phyloP scores from a whole-genome alignment of 1,140 invertebrate species.

The Macrostomum lignano region DNA sequence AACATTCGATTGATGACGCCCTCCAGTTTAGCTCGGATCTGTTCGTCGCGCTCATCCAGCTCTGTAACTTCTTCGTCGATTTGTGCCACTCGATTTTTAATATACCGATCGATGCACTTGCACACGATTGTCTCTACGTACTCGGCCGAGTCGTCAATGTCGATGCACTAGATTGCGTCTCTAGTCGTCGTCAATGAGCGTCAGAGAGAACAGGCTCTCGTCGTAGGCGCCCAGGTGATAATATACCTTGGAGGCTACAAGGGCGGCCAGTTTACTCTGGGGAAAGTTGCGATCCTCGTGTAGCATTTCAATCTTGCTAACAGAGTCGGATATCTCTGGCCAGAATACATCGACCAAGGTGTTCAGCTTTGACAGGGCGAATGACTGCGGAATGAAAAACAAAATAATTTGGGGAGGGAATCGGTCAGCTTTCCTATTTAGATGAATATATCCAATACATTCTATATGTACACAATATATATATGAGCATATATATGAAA shows the following conservation, averaged over 20 bases:
- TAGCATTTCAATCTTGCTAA: slow-evolving; percentile 1
- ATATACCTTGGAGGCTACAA: slow-evolving; percentile 80
- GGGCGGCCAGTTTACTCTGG: slow-evolving; percentile 61
- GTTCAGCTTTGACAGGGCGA: slow-evolving; percentile 1
- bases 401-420: background rate
- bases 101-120: slow-evolving; percentile 20
- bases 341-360: slow-evolving; percentile 3
- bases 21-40: too few relatives aligned
- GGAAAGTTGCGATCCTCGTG: slow-evolving; percentile 31
- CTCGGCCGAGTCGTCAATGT: slow-evolving; percentile 64
- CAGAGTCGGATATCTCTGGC: slow-evolving; percentile 5
- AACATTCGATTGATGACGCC: too few relatives aligned
- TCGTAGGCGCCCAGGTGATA: slow-evolving; percentile 85
- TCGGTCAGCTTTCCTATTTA: too few relatives aligned
- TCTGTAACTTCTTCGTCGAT: too few relatives aligned
- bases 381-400: background rate
- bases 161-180: too few relatives aligned
- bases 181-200: slow-evolving; percentile 64
- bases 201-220: slow-evolving; percentile 67
- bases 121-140: slow-evolving; percentile 82
- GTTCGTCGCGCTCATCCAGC: too few relatives aligned
- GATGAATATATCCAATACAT: too few relatives aligned
- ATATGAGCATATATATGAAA: too few relatives aligned
- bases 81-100: too few relatives aligned
- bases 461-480: too few relatives aligned